Base-by-base conservation (phyloP, 2,888 invertebrate species). In the Chouioia cunea region DNA sequence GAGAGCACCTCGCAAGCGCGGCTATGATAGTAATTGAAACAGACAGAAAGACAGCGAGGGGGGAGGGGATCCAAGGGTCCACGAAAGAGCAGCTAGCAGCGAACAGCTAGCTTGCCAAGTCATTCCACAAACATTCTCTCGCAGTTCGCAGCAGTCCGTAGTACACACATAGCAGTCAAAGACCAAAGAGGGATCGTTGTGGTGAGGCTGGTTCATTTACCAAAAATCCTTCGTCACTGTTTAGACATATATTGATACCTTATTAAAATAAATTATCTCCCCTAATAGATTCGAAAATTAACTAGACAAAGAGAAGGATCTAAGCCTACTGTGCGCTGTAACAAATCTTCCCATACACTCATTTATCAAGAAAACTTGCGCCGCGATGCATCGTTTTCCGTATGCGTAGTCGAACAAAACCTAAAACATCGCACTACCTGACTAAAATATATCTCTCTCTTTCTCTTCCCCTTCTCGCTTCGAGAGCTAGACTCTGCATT, bases 101-200 rank as follows among this genome's bases (percentile, higher is more conserved):
- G n/a, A n/a, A n/a, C n/a, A n/a, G n/a, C n/a, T n/a, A 75, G 75
- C 56, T 75, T 77, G 79, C 75, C 79, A 73, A 79, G 78, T 79
- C 79, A 79, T 73, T 66, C 71, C 53, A 20, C 54, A 65, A 75
- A 76, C 79, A 79, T 79, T 70, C 78, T 75, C 78, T 76, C 76
- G 75, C 60, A 3, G 27, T 3, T 60, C 75, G 76, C 72, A 74
- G 27, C 4, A 27, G 27, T n/a, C n/a, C 27, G 27, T 6, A 27
- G 4, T 27, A 3, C 27, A 3, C 3, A 4, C 27, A 27, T 27
- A 27, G 27, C 27, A 4, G 27, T 6, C 27, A 27, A 27, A 27
- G 4, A 6, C 3, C 74, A 20, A 48, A 60, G 60, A 0, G n/a
- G 48, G 27, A n/a, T 48, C 48, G 63, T 22, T 44, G 63, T 44